Evolutionary conservation across 2,113 vertebrate genomes (phyloP), one percentile per base, ranked within the genome.

Genomic region (Ophthalmolycus amberensis): DNA sequence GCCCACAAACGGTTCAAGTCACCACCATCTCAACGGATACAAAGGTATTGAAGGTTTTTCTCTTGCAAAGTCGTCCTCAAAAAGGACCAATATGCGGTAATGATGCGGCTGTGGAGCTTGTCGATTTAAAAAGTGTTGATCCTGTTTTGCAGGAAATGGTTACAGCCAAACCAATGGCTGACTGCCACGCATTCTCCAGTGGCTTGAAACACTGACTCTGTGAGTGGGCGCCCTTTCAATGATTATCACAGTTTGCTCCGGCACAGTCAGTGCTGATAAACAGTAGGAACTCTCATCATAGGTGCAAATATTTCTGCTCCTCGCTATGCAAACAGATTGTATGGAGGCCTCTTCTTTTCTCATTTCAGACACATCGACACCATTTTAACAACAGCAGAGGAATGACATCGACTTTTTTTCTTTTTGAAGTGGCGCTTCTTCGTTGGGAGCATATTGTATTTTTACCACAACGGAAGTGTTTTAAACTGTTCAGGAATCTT

Each of bases 351-450:
- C 37, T 38, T 67, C 60, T 77, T 77, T 74, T 93, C 27, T 82
- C 37, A 0, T 89, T 93, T 68, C 83, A 98, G 97, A 89, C 77
- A 62, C 76, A 62, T 87, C 93, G 93, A 93, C 75, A 67, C 89
- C 86, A 75, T 91, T 84, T 75, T 77, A 90, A 89, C 85, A 94
- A 95, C 90, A 91, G 89, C 93, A 94, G 90, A 93, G 83, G 91
- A 93, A 91, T 91, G 87, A 86, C 84, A 86, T 91, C 88, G 88
- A 86, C 86, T 92, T 92, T 93, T 91, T 27, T 58, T 54, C 3
- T 18, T 48, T 83, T 93, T 94, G 95, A 93, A 90, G 92, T 96
- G 97, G 97, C 98, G 97, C 97, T 99, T 94, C 94, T 93, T 95
- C 95, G 86, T 85, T 87, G 84, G 85, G 71, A 96, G 92, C 95